Evolutionary conservation across 2,113 vertebrate species (phyloP), one percentile per base, ranked within the genome.

Genomic region (Corvus cornix): DNA sequence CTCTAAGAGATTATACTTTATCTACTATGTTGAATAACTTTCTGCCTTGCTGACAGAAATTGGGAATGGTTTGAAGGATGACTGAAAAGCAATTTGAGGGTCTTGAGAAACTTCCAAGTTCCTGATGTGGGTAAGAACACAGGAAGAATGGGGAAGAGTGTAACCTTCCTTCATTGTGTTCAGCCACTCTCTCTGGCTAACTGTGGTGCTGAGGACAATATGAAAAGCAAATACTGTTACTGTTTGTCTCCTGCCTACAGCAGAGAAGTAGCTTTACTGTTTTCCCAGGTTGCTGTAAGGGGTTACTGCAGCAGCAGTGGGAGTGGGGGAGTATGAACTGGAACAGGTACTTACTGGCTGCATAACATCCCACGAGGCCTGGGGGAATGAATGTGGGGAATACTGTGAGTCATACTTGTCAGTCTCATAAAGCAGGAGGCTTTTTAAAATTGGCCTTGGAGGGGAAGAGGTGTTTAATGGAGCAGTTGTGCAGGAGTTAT

Each of bases 391-490:
- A 70, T 30, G 87, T 84, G 70, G 84, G 89, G 81, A 95, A 62
- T 62, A 87, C 64, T 86, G 43, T 88, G 92, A 93, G 60, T 95
- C 95, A 93, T 90, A 64, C 79, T 87, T 83, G 78, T 89, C 92
- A 95, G 90, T 89, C 86, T 93, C 60, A 62, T 63, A 89, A 90
- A 78, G 83, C 82, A 89, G 72, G 67, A 95, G 78, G 80, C 90
- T 80, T 90, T 90, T 92, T 44, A 76, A 94, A 81, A 68, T 87
- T 48, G 51, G 56, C 80, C 76, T 95, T 96, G 83, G 73, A 97
- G 69, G 69, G 74, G 74, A 96, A 92, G 95, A 90, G 86, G 92
- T 97, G 80, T 97, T 97, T 95, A 96, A 89, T 95, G 89, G 80
- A 95, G 56, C 68, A 90, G 76, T 93, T 89, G 31, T 78, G 91